These are phyloP conservation scores for Sericinus montela DNA, from an alignment of 2,888 invertebrate genomes.

Conservation along the genomic window DNA sequence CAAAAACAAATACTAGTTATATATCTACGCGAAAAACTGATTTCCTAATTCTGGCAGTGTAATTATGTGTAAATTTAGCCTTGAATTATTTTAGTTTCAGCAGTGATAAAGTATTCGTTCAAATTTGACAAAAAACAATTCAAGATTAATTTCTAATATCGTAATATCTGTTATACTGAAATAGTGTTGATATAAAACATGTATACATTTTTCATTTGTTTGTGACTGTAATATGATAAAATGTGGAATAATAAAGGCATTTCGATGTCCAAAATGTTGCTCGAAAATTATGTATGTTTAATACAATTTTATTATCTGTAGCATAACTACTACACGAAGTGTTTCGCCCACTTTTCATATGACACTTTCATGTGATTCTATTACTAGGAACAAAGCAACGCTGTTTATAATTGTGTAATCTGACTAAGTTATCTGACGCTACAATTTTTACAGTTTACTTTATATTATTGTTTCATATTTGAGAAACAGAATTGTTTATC, in stretches of 20 bases:
- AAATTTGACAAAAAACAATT: background rate
- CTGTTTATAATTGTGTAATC: too few relatives aligned
- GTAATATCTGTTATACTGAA: too few relatives aligned
- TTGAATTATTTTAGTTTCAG: too few relatives aligned
- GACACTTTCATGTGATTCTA: too few relatives aligned
- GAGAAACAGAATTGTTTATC: too few relatives aligned
- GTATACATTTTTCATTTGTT: background rate
- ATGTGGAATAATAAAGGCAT: background rate
- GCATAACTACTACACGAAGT: background rate
- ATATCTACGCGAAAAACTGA: background rate
- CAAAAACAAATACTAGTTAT: conserved; percentile 6
- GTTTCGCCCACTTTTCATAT: background rate
- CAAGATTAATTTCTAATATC: too few relatives aligned
- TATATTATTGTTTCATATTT: background rate
- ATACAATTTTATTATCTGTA: background rate
- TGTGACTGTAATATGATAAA: background rate
- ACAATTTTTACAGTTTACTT: background rate
- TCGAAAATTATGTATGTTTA: background rate
- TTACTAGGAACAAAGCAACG: too few relatives aligned
- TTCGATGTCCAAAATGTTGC: background rate
- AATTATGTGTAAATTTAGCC: too few relatives aligned
- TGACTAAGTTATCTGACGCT: too few relatives aligned
- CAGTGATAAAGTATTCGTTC: background rate
- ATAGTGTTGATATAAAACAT: too few relatives aligned
- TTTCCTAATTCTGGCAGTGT: background rate